Conservation (phyloP, 2,113 vertebrate species). For the Charadrius vociferus region DNA sequence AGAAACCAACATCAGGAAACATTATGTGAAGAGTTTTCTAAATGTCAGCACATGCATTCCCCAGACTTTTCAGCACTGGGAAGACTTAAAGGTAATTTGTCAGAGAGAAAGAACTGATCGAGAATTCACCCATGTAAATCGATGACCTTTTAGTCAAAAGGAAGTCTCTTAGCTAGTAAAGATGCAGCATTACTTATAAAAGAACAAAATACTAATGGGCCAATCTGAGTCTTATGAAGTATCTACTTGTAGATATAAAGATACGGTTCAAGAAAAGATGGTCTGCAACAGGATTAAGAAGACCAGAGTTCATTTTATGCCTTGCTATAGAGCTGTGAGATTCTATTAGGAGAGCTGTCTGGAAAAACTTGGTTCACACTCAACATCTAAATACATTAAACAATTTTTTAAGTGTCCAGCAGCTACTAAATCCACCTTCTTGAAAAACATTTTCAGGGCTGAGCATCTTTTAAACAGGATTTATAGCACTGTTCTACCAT, state of each 20-base stretch:
- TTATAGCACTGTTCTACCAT: background rate
- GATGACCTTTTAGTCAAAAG: slow-evolving; percentile 69
- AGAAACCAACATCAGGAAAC: slow-evolving; percentile 63
- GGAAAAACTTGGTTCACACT: background rate
- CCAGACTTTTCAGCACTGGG: slow-evolving; percentile 41
- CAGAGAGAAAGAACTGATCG: slow-evolving; percentile 63
- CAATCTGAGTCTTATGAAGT: slow-evolving; percentile 40
- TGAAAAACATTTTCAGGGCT: background rate
- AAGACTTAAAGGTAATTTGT: slow-evolving; percentile 70
- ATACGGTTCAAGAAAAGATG: slow-evolving; percentile 38
- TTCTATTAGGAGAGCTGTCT: slow-evolving; percentile 13
- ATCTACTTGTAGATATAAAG: slow-evolving; percentile 34
- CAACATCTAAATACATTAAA: slow-evolving; percentile 2
- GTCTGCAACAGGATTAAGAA: background rate
- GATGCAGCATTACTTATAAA: slow-evolving; percentile 58
- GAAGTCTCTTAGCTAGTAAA: slow-evolving; percentile 65
- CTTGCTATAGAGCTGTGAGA: background rate
- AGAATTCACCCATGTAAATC: slow-evolving; percentile 72
- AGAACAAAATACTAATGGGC: slow-evolving; percentile 66
- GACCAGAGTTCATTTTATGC: slow-evolving; percentile 4
- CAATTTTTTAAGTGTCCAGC: background rate
- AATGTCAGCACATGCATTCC: slow-evolving; percentile 65
- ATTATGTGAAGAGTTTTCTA: slow-evolving; percentile 64
- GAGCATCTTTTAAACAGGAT: background rate
- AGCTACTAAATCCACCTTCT: background rate